A percentile compares a stretch with the other conserved stretches of the same genome.
phyloP scores from a whole-genome alignment of 2,113 vertebrate genomes.

The Stomatorhinus ivindoensis region DNA sequence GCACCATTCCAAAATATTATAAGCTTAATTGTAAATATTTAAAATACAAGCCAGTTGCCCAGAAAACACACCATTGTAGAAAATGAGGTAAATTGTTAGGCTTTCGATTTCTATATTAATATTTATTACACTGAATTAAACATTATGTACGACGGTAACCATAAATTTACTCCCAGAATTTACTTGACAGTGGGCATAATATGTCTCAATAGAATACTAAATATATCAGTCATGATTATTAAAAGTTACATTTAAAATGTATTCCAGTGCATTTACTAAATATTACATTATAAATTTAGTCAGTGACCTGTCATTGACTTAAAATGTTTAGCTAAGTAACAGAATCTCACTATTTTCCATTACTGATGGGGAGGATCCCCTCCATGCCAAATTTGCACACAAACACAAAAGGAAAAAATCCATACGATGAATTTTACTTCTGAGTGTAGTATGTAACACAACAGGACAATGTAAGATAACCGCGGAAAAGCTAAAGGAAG shows the following conservation, averaged over 20 bases:
- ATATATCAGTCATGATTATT: neutral
- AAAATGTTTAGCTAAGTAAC: neutral
- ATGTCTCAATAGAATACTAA: neutral
- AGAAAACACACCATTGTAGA: neutral
- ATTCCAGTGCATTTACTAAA: neutral
- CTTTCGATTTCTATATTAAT: neutral
- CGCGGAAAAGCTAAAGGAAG: neutral
- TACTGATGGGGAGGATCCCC: neutral
- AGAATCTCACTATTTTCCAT: neutral
- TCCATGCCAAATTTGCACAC: neutral
- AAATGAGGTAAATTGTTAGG: neutral
- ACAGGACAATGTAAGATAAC: neutral
- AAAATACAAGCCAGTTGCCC: neutral
- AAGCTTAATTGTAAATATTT: neutral
- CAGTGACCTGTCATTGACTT: neutral
- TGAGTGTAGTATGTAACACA: neutral
- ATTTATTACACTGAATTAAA: neutral
- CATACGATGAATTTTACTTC: neutral
- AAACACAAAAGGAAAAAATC: neutral
- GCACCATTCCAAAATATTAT: neutral
- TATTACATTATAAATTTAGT: neutral
- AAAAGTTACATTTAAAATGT: neutral
- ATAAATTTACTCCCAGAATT: neutral
- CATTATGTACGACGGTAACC: neutral
- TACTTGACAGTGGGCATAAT: neutral